Percentiles rank a stretch among this genome's conserved stretches.
Evolutionary conservation across 2,888 invertebrate genomes (phyloP).

Genomic region (Eugnorisma glareosa): DNA sequence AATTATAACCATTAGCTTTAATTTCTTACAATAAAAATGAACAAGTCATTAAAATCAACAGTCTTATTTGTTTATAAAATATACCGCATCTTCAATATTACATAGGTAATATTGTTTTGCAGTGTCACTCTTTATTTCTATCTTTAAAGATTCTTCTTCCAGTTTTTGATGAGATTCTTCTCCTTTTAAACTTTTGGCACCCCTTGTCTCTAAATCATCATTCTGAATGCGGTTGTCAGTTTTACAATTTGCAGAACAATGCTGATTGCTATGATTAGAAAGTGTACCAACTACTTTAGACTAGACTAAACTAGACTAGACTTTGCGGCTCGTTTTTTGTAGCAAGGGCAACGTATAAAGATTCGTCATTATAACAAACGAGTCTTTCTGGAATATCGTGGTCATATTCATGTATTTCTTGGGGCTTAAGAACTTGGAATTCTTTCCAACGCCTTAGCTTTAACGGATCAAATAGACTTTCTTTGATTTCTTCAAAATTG

Average conservation of each 20-base stretch:
- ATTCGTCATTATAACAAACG: conserved; percentile 13
- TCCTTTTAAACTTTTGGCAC: background rate
- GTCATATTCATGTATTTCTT: conserved; percentile 22
- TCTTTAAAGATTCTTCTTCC: conserved; percentile 10
- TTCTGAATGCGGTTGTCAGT: conserved; percentile 9
- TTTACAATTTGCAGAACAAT: background rate
- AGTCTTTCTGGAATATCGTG: conserved; percentile 9
- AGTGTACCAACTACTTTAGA: background rate
- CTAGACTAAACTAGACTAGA: too few species aligned
- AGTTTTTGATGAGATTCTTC: conserved; percentile 5
- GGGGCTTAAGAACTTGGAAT: conserved; percentile 11
- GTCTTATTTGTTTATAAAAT: conserved; percentile 7
- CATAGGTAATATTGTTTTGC: conserved; percentile 5
- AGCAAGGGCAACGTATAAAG: conserved; percentile 9
- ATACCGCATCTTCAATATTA: conserved; percentile 6
- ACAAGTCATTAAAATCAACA: background rate
- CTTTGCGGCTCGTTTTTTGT: conserved; percentile 16
- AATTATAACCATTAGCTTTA: background rate
- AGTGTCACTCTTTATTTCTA: conserved; percentile 3
- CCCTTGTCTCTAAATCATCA: background rate
- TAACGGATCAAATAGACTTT: conserved; percentile 15
- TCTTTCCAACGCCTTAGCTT: conserved; percentile 35
- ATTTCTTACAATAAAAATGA: background rate
- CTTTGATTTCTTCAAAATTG: conserved; percentile 20
- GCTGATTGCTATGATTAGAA: conserved; percentile 2